Base-by-base conservation (phyloP, 2,888 invertebrate species). In the Hipparchia sbordonii region DNA sequence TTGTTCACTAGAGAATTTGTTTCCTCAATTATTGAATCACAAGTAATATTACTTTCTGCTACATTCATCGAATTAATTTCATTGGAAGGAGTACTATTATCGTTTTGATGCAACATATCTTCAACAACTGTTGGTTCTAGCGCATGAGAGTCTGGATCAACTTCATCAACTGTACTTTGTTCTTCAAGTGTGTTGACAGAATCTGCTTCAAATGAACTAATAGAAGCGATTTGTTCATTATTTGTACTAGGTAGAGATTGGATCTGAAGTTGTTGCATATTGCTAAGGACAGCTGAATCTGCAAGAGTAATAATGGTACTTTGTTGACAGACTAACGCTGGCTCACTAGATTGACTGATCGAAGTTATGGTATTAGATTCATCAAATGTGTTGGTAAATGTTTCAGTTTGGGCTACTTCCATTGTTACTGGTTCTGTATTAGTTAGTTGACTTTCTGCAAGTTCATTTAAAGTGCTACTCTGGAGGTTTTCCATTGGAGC, bases 381-480 rank as follows among this genome's bases (percentile, higher is more conserved):
- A 67, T 71, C 56, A 23, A 56, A 72, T 59, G 70, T 60, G 62
- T 46, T 54, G 13, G 52, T 61, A 62, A 52, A 23, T 57, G 33
- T 69, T 60, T 71, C 70, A 62, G 54, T 61, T 67, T 70, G 72
- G 8, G 72, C 13, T 46, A 72, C 67, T 23, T 73, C 59, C 39
- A 74, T 51, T 48, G 73, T 65, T 33, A 74, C 71, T 60, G 70
- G 54, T 8, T 66, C 68, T 61, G 73, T 54, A 57, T 73, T 62
- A 60, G 71, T 45, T 51, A 79, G 72, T 45, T 77, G 73, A 33
- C 72, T 71, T 68, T 74, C 77, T 54, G 78, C 62, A 46, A 77
- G 71, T 62, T 74, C 74, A 62, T 71, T 73, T 54, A 77, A 57
- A 62, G 70, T 73, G 52, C 13, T 52, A 56, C 13, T 74, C 33